phyloP scores from a whole-genome alignment of 2,888 invertebrate species.

The Lycocerus yunnanus region DNA sequence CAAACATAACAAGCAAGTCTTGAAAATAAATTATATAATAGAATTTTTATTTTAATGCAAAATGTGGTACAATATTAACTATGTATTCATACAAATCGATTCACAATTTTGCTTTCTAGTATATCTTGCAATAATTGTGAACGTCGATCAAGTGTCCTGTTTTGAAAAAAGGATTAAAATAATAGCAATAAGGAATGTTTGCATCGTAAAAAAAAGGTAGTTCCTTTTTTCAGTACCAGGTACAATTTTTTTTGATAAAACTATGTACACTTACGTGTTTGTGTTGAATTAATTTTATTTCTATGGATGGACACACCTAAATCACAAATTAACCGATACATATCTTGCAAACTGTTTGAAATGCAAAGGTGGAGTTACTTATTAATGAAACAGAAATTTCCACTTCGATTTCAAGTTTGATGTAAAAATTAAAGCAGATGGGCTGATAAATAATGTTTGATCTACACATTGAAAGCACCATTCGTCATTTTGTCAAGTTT shows the following conservation, averaged over 20 bases:
- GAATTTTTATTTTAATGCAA: neutral
- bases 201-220: neutral
- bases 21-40: conserved; percentile 17
- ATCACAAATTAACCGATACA: neutral
- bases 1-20: conserved; percentile 45
- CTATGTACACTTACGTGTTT: neutral
- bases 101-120: neutral
- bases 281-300: neutral
- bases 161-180: neutral
- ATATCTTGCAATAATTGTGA: neutral
- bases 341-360: neutral
- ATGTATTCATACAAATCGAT: neutral
- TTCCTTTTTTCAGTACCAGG: neutral
- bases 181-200: neutral
- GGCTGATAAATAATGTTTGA: neutral
- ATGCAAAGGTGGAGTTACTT: neutral
- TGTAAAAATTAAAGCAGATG: neutral
- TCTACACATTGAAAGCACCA: neutral
- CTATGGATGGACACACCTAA: neutral
- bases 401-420: neutral
- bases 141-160: neutral
- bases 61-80: neutral
- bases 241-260: neutral
- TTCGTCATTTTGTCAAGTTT: neutral
- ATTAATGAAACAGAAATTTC: neutral